Evolutionary conservation across 2,888 invertebrate genomes (phyloP).

Genomic region (Melanostoma scalare): DNA sequence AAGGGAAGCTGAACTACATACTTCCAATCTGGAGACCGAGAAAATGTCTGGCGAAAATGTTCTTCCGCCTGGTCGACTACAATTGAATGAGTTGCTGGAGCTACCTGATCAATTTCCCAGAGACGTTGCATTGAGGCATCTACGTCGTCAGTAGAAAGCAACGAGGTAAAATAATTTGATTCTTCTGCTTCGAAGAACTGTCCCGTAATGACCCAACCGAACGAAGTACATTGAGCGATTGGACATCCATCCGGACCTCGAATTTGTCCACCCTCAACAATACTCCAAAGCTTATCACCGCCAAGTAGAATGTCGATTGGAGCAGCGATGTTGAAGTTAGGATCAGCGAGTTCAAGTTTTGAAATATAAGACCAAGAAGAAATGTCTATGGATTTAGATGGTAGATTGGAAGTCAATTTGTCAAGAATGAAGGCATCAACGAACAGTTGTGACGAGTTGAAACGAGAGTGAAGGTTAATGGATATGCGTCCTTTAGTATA

Average conservation of each 20-base stretch:
- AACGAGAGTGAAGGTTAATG: neutral
- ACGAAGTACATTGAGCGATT: constrained; percentile 15
- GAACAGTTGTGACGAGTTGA: neutral
- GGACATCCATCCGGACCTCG: constrained; percentile 9
- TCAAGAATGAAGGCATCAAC: constrained; percentile 14
- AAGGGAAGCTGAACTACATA: constrained; percentile 38
- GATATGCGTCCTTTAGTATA: constrained; percentile 32
- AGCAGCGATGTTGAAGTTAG: constrained; percentile 11
- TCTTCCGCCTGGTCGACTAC: constrained; percentile 21
- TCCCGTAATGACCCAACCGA: constrained; percentile 21
- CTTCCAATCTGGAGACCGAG: constrained; percentile 23
- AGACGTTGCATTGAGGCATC: constrained; percentile 8
- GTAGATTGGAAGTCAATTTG: constrained; percentile 26
- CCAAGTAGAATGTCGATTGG: constrained; percentile 13
- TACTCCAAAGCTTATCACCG: constrained; percentile 22
- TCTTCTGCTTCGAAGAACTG: constrained; percentile 9
- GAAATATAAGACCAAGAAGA: constrained; percentile 25
- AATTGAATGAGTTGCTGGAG: neutral
- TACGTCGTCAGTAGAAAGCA: constrained; percentile 12
- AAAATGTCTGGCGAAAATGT: constrained; percentile 32
- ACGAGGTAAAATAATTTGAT: neutral
- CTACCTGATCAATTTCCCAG: constrained; percentile 12
- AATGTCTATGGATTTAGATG: constrained; percentile 19
- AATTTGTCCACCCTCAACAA: constrained; percentile 3
- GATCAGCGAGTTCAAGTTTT: constrained; percentile 35